These are phyloP conservation scores for Saimiri boliviensis DNA, from an alignment of 2,113 vertebrate genomes.

Conservation along the genomic window DNA sequence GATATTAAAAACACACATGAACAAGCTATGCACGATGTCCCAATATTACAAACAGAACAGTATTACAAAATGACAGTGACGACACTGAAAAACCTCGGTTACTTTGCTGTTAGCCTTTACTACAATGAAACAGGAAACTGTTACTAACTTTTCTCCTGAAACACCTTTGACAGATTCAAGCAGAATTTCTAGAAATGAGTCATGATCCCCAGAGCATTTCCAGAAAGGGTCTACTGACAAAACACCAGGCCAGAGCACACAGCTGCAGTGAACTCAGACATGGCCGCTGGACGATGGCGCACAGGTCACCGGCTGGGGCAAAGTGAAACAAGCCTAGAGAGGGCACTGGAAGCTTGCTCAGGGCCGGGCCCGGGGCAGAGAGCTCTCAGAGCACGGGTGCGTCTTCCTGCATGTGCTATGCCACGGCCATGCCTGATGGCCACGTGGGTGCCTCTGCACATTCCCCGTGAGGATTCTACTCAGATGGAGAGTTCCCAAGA, in stretches of 20 bases:
- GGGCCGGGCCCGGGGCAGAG: too few species aligned
- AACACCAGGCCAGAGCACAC: neutral
- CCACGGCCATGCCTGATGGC: neutral
- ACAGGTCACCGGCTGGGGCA: rapidly evolving
- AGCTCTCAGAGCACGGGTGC: rapidly evolving
- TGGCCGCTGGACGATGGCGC: rapidly evolving
- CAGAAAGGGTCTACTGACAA: neutral
- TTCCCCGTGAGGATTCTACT: rapidly evolving
- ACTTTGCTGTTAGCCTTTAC: neutral
- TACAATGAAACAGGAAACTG: neutral
- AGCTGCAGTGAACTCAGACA: rapidly evolving
- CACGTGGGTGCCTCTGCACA: too few species aligned
- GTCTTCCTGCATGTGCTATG: rapidly evolving
- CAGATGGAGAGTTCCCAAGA: neutral
- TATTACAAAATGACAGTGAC: neutral
- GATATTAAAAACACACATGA: constrained; percentile 3
- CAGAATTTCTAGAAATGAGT: neutral
- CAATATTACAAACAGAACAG: neutral
- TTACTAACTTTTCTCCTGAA: neutral
- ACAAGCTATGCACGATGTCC: neutral
- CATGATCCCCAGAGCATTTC: neutral
- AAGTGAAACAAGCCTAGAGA: neutral
- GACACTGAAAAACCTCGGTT: neutral
- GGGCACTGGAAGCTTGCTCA: too few species aligned
- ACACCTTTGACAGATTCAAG: neutral